Percentiles rank a stretch among this genome's conserved stretches.
Conservation (phyloP, 2,797 vertebrate genomes). For the Anas capensis region DNA sequence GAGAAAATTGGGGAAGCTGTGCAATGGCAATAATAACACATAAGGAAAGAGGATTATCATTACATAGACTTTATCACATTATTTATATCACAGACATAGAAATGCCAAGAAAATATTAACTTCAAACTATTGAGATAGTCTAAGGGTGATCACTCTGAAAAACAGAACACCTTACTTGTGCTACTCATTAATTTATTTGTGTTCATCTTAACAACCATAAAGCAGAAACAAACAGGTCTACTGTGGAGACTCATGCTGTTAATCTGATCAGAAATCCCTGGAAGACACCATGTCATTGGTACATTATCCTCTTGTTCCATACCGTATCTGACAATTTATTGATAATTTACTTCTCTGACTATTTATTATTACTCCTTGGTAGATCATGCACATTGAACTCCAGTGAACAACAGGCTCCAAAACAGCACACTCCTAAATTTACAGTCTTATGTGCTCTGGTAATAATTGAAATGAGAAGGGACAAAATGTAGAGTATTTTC, state of each 20-base stretch:
- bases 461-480: neutral
- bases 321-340: neutral
- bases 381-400: neutral
- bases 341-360: neutral
- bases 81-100: neutral
- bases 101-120: neutral
- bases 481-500: neutral
- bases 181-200: neutral
- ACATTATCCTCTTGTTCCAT: neutral
- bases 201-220: neutral
- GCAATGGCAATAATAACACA: neutral
- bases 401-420: neutral
- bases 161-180: neutral
- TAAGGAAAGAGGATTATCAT: neutral
- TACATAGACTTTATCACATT: neutral
- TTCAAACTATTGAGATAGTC: neutral
- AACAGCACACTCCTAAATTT: neutral
- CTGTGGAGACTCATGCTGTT: fast-evolving
- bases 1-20: neutral
- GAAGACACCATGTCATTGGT: neutral
- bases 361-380: neutral
- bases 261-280: neutral
- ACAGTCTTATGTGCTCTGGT: neutral
- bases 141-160: neutral
- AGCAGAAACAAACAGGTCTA: neutral